Conservation (phyloP, 2,888 invertebrate genomes). For the Drosophila melanosoma region DNA sequence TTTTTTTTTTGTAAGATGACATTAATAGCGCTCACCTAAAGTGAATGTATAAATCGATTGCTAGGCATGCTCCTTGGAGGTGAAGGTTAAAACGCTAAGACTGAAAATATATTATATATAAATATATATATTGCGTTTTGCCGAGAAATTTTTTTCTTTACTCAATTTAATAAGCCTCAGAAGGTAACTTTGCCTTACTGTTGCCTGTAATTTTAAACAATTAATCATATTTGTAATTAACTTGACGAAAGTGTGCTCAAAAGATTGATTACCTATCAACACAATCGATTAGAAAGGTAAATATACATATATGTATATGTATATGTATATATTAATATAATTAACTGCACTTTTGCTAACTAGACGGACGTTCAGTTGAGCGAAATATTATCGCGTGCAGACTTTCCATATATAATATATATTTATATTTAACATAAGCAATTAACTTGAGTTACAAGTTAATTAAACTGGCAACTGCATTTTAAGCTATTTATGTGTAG, state of each 20-base stretch:
- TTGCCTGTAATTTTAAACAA: background rate
- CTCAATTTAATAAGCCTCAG: background rate
- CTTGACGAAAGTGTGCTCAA: background rate
- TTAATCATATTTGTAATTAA: background rate
- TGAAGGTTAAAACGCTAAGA: background rate
- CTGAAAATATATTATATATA: background rate
- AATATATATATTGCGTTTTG: background rate
- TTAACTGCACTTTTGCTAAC: background rate
- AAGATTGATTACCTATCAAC: background rate
- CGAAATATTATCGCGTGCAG: background rate
- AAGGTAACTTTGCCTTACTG: background rate
- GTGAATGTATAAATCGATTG: background rate
- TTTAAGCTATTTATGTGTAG: background rate
- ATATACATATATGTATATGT: background rate
- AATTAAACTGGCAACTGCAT: constrained; percentile 3
- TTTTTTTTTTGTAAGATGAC: background rate
- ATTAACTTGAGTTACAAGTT: background rate
- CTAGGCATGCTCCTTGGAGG: background rate
- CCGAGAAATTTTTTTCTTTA: background rate
- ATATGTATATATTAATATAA: background rate
- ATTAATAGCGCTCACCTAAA: background rate
- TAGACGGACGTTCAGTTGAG: background rate
- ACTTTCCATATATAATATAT: background rate
- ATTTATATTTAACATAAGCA: background rate
- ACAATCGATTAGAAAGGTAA: background rate